These are phyloP conservation scores for Morpho helenor DNA, from an alignment of 2,888 invertebrate genomes.

Conservation along the genomic window DNA sequence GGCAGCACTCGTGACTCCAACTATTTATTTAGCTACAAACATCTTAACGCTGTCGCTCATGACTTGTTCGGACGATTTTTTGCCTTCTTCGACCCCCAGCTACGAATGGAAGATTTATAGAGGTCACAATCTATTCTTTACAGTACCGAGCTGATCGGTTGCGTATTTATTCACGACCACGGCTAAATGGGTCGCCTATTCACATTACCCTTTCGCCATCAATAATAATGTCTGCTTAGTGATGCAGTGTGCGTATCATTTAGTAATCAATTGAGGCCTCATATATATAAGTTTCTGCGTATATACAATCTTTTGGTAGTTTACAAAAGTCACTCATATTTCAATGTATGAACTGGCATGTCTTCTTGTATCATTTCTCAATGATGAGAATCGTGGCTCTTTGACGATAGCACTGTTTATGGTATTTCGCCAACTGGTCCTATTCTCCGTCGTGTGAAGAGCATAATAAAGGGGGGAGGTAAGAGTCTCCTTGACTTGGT, in stretches of 20 bases:
- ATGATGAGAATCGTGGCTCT: no score
- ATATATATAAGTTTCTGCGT: constrained; percentile 7
- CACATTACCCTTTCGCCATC: constrained; percentile 21
- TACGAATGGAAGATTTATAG: constrained; percentile 61
- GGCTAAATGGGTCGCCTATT: constrained; percentile 30
- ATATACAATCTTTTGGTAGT: no score
- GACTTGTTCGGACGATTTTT: constrained; percentile 23
- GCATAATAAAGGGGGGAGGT: no score
- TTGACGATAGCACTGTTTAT: no score
- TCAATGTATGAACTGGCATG: no score
- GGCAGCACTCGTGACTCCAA: no score
- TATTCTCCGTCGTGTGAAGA: no score
- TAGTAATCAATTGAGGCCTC: constrained; percentile 14
- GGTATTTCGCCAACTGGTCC: no score
- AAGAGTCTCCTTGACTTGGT: no score
- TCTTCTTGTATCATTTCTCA: no score
- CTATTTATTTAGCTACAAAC: no score
- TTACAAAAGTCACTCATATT: no score
- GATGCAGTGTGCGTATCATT: constrained; percentile 15
- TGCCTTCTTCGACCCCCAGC: constrained; percentile 46
- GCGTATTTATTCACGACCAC: constrained; percentile 37
- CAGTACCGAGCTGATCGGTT: constrained; percentile 38
- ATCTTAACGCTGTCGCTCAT: constrained; percentile 4
- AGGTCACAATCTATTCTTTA: constrained; percentile 53
- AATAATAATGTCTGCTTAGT: constrained; percentile 21